Evolutionary conservation across 2,888 invertebrate species (phyloP).

Genomic region (Zeuzera pyrina): DNA sequence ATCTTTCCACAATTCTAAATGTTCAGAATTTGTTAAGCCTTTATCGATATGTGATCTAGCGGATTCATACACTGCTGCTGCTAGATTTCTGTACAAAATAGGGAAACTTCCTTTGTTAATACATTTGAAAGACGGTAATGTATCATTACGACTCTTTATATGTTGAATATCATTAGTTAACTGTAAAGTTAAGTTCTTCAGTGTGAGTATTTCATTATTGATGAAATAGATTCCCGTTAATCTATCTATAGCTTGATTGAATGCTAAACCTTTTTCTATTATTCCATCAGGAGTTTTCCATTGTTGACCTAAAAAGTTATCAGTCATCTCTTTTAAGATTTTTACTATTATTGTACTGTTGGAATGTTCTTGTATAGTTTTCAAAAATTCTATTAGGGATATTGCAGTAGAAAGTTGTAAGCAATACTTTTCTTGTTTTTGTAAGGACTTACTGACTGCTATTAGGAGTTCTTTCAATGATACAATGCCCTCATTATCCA

Average conservation of each 20-base stretch:
- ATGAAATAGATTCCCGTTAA: slow-evolving; percentile 77
- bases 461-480: slow-evolving; percentile 44
- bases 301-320: slow-evolving; percentile 72
- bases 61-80: slow-evolving; percentile 73
- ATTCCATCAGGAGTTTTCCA: slow-evolving; percentile 79
- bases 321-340: slow-evolving; percentile 52
- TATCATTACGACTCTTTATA: slow-evolving; percentile 72
- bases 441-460: slow-evolving; percentile 47
- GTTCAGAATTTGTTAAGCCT: slow-evolving; percentile 68
- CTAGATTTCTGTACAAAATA: slow-evolving; percentile 77
- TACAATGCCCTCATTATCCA: slow-evolving; percentile 31
- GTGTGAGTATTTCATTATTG: slow-evolving; percentile 69
- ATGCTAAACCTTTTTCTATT: slow-evolving; percentile 76
- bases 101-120: slow-evolving; percentile 79
- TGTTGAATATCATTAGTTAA: slow-evolving; percentile 70
- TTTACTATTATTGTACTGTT: slow-evolving; percentile 48
- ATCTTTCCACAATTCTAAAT: slow-evolving; percentile 78
- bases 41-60: slow-evolving; percentile 60
- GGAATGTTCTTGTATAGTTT: slow-evolving; percentile 56
- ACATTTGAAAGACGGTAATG: slow-evolving; percentile 73
- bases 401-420: slow-evolving; percentile 70
- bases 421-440: slow-evolving; percentile 63
- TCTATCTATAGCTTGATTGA: slow-evolving; percentile 76
- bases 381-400: slow-evolving; percentile 65
- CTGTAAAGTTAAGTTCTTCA: slow-evolving; percentile 71